Percentiles rank a stretch among this genome's conserved stretches.
These are phyloP conservation scores for Drosophila robusta DNA, from an alignment of 2,888 invertebrate species.

Conservation along the genomic window DNA sequence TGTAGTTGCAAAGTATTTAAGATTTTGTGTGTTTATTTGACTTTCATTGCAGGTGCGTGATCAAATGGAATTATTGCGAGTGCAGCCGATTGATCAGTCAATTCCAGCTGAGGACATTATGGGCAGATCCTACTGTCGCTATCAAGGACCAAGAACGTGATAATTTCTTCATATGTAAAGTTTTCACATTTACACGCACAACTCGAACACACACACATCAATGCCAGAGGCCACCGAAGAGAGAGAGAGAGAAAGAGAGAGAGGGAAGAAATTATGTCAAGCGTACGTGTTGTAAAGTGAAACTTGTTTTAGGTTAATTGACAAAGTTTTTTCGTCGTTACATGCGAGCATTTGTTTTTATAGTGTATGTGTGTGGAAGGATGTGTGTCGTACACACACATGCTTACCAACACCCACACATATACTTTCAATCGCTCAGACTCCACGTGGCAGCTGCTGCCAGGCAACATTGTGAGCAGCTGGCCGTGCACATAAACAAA, in stretches of 20 bases:
- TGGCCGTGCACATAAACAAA: slow-evolving; percentile 72
- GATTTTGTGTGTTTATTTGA: slow-evolving; percentile 16
- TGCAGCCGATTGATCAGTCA: slow-evolving; percentile 87
- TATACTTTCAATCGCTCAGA: slow-evolving; percentile 60
- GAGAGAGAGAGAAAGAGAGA: slow-evolving; percentile 31
- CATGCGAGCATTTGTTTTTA: slow-evolving; percentile 50
- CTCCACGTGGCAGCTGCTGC: slow-evolving; percentile 55
- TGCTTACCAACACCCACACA: slow-evolving; percentile 13
- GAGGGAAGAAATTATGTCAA: slow-evolving; percentile 65
- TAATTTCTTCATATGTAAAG: slow-evolving; percentile 75
- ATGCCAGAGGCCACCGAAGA: slow-evolving; percentile 24
- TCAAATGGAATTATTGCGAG: slow-evolving; percentile 86
- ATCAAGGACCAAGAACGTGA: slow-evolving; percentile 86
- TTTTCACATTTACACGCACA: slow-evolving; percentile 19
- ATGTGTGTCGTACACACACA: slow-evolving; percentile 12
- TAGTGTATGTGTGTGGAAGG: slow-evolving; percentile 29
- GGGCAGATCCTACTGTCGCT: slow-evolving; percentile 87
- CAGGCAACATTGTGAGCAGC: slow-evolving; percentile 66
- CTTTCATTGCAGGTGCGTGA: slow-evolving; percentile 86
- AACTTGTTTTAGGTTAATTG: slow-evolving; percentile 80
- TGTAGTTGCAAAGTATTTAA: slow-evolving; percentile 14
- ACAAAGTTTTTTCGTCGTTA: slow-evolving; percentile 71
- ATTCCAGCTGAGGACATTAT: slow-evolving; percentile 87
- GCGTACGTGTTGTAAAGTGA: slow-evolving; percentile 72
- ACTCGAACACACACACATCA: slow-evolving; percentile 9